Conservation (phyloP, 2,888 invertebrate genomes). For the Mimachlamys varia region DNA sequence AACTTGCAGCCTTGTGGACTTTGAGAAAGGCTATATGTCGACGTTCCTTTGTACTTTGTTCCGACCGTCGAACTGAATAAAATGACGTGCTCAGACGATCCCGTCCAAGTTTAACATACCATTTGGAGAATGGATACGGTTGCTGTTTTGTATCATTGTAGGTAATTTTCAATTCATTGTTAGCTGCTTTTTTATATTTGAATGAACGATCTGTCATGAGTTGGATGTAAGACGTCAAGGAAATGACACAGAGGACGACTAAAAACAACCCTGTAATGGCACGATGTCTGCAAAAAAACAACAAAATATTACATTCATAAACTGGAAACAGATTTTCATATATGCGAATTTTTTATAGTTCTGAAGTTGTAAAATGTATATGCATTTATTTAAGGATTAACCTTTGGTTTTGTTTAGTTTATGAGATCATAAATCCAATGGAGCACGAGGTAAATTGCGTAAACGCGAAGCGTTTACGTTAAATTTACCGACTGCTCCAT, state of each 20-base stretch:
- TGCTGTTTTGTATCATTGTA: background rate
- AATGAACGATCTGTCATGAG: background rate
- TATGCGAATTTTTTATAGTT: no score
- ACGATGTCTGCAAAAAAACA: background rate
- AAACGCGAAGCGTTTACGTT: no score
- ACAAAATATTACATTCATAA: background rate
- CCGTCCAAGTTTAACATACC: background rate
- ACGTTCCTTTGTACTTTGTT: slow-evolving; percentile 48
- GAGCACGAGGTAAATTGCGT: no score
- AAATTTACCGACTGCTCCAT: no score
- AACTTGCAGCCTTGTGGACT: slow-evolving; percentile 63
- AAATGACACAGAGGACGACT: background rate
- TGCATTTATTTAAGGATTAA: no score
- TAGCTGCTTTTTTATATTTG: background rate
- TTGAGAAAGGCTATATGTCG: slow-evolving; percentile 62
- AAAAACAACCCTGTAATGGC: background rate
- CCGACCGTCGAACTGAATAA: background rate
- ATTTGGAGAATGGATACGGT: background rate
- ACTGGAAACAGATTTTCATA: no score
- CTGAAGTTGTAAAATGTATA: no score
- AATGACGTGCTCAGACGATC: background rate
- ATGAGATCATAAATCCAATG: no score
- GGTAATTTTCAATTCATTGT: background rate
- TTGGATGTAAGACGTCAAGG: background rate
- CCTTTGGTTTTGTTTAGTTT: no score